Evolutionary conservation across 2,113 vertebrate genomes (phyloP), one percentile per base, ranked within the genome.

Genomic region (Mustelus asterias): DNA sequence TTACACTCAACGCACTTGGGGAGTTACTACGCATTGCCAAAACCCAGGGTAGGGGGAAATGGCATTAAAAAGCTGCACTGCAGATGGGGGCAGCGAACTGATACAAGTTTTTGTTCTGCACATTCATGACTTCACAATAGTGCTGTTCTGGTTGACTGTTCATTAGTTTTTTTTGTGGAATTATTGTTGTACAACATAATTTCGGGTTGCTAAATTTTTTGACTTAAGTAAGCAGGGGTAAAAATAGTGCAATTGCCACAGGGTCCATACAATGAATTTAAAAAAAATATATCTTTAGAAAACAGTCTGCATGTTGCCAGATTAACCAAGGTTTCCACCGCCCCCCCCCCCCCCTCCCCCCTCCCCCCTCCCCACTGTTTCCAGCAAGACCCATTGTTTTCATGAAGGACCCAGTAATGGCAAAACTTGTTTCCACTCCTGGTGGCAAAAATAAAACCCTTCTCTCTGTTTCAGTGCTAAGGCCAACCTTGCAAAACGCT

Each of bases 51-150:
- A 29, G 24, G 48, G 22, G 24, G 20, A 72, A 48, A 44, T 1
- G 72, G 41, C 22, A 95, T 54, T 54, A 48, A 67, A 94, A 41
- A 94, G 20, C 41, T 70, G 67, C 37, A 76, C 41, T 72, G 41
- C 67, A 54, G 26, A 95, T 16, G 94, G 69, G 24, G 44, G 69
- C 69, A 95, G 69, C 29, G 67, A 94, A 44, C 41, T 72, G 69
- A 95, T 26, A 95, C 94, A 95, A 70, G 37, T 48, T 54, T 29
- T 95, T 72, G 20, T 54, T 72, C 65, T 95, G 44, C 44, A 95
- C 6, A 54, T 69, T 94, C 54, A 65, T 48, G 26, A 67, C n/a
- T n/a, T 65, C 16, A 24, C 63, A 94, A 37, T 94, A 41, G 29
- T 94, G 37, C 33, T 72, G 92, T 70, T 94, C 37, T 69, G 10